These are phyloP conservation scores for Lophotriccus pileatus DNA, from an alignment of 2,797 vertebrate genomes.

Conservation along the genomic window DNA sequence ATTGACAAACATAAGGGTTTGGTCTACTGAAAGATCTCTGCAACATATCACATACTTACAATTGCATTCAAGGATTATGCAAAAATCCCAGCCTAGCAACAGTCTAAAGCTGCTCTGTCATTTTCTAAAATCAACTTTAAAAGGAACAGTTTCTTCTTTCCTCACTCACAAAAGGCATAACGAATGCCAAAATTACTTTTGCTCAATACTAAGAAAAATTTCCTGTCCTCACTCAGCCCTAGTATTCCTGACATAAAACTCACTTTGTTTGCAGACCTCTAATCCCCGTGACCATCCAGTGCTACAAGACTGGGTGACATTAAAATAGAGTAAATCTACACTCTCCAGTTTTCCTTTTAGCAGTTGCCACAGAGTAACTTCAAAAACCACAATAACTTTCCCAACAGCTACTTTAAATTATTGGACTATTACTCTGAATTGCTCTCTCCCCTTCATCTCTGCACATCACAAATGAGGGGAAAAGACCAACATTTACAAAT, in stretches of 20 bases:
- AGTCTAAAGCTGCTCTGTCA: not conserved
- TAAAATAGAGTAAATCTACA: not conserved
- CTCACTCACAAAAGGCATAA: not conserved
- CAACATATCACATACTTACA: not conserved
- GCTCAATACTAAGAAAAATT: not conserved
- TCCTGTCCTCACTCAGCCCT: not conserved
- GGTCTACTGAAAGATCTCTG: constrained; percentile 28
- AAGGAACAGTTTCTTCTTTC: constrained; percentile 12
- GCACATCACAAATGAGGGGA: not conserved
- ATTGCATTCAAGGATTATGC: constrained; percentile 17
- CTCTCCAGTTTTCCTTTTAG: not conserved
- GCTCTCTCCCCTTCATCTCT: not conserved
- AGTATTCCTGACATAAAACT: not conserved
- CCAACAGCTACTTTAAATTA: not conserved
- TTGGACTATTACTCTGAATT: not conserved
- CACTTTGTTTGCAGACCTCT: not conserved
- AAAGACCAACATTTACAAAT: not conserved
- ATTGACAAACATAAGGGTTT: constrained; percentile 33
- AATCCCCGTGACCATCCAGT: not conserved
- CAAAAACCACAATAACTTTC: not conserved
- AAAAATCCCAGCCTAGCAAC: constrained; percentile 33
- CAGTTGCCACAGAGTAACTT: not conserved
- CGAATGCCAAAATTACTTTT: constrained; percentile 21
- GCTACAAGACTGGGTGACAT: not conserved
- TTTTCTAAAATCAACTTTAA: constrained; percentile 42